Base-by-base conservation (phyloP, 1,140 invertebrate species). In the Caenorhabditis latens region DNA sequence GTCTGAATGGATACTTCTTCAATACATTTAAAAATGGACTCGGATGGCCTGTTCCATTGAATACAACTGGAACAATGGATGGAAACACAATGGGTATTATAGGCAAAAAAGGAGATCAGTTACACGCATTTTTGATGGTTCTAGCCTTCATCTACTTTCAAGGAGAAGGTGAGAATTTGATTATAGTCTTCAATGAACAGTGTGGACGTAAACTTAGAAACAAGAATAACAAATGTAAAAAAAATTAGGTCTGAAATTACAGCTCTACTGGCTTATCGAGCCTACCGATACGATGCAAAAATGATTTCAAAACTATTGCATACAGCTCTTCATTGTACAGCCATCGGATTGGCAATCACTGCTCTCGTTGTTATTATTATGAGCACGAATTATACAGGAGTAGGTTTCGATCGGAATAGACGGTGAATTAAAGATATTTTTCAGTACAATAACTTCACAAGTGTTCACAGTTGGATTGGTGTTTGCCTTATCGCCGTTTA, bases 401-500 rank as follows among this genome's bases (percentile, higher is more conserved):
- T 55, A 9, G 19, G 43, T 0, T 43, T 46, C 55, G 3, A 50
- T 83, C 9, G 32, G 85, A 57, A 40, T 0, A 32, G 11, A 50
- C 3, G 19, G 46, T 46, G 19, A 3, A 19, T 14, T 2, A 63
- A 32, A 11, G 2, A 4, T 21, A 40, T 63, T 19, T 83, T 57
- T 58, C 40, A 58, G 58, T 55, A 48, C 13, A 53, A 86, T 32
- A 71, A 86, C 46, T 86, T 86, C 57, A 83, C 79, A 24, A 83
- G 61, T 24, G 83, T 87, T 53, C 87, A 88, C 83, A 88, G 87
- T 61, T 88, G 87, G 87, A 86, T 88, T 65, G 87, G 87, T 0
- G 32, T 88, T 43, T 87, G 75, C 24, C 43, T 88, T 24, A 46
- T 88, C n/a, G 32, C 63, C 14, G 65, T 87, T 32, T 88, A 87